These are phyloP conservation scores for Labeo catla DNA, from an alignment of 2,113 vertebrate genomes.

Conservation along the genomic window DNA sequence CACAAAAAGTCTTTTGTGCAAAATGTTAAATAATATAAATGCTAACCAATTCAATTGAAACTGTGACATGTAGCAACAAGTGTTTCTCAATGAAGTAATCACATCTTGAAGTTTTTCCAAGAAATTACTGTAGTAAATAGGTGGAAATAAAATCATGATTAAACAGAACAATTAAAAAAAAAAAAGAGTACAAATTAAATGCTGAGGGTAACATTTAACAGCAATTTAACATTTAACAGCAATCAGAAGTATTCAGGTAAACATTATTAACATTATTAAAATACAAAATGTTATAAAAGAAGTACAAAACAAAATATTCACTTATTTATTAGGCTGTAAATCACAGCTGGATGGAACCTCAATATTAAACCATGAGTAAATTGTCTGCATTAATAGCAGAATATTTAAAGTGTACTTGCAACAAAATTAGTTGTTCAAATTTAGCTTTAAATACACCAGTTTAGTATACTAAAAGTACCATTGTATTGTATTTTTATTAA, in stretches of 20 bases:
- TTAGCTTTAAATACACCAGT: too few relatives aligned
- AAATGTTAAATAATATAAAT: constrained; percentile 14
- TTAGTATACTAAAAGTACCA: too few relatives aligned
- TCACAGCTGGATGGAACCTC: not conserved
- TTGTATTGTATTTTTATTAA: too few relatives aligned
- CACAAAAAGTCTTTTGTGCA: not conserved
- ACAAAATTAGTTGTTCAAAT: too few relatives aligned
- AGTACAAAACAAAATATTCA: not conserved
- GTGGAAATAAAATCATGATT: not conserved
- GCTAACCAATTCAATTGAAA: not conserved
- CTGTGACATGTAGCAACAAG: not conserved
- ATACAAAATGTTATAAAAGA: not conserved
- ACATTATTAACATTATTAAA: not conserved
- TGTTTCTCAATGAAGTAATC: not conserved
- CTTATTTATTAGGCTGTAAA: not conserved
- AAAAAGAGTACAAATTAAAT: not conserved
- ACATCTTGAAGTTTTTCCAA: not conserved
- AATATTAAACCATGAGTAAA: not conserved
- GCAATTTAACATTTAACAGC: too few relatives aligned
- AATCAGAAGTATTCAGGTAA: constrained; percentile 1
- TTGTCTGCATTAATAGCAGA: not conserved
- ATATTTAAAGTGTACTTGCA: too few relatives aligned
- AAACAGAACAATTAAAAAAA: not conserved
- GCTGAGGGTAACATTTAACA: not conserved
- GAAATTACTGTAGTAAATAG: not conserved